Base-by-base conservation (phyloP, 1,140 invertebrate species). In the Diabrotica virgifera region DNA sequence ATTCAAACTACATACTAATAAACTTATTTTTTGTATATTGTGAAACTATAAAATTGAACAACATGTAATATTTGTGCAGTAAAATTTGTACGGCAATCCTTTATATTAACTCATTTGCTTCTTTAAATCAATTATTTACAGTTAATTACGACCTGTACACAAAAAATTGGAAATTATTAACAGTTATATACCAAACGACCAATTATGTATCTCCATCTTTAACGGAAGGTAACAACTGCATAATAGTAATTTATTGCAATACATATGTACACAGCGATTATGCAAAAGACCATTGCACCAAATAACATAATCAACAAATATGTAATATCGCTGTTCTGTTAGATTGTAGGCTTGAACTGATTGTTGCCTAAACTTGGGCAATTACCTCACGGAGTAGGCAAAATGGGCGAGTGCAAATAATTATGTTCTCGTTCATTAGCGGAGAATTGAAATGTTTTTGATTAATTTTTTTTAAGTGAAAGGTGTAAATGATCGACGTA, bases 281-380 rank as follows among this genome's bases (percentile, higher is more conserved):
- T 46, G 40, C 40, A 46, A 46, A 46, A 46, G 24, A 46, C 2
- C 40, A 46, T 46, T 46, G 40, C 40, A 46, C 2, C 40, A 46
- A 46, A 46, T 46, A 46, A 46, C 40, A 46, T 46, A 46, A 46
- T 46, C 40, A 46, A 46, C 40, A 46, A 46, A 46, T 46, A 46
- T 46, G 40, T 46, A 46, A 46, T 46, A 46, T 46, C n/a, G 40
- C 40, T 46, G 40, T n/a, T 46, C 40, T 46, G 40, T 46, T 46
- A 46, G 40, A 46, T 46, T 46, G 40, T 46, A 46, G 40, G 40
- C n/a, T 46, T 46, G n/a, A 46, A 46, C 40, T 46, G 24, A 24
- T 24, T 24, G 40, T 46, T 46, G n/a, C 40, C 40, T 46, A 46
- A 46, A 46, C 40, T n/a, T 46, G 40, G n/a, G 40, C 40, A 46